These are phyloP conservation scores for Melitaea cinxia DNA, from an alignment of 1,140 invertebrate species.

Conservation along the genomic window DNA sequence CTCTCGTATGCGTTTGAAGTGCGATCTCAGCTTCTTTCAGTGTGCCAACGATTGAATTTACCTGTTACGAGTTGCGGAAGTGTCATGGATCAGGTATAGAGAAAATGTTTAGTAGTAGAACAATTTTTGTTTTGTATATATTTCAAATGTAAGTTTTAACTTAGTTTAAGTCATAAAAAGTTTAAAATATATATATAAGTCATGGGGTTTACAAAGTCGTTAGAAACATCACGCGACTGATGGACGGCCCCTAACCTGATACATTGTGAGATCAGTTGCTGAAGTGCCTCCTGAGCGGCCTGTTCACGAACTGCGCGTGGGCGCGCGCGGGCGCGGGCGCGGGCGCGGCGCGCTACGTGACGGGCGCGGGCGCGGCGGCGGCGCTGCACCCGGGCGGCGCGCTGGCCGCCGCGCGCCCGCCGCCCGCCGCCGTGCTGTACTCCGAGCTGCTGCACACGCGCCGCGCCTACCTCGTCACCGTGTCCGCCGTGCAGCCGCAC, in stretches of 20 bases:
- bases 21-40: slow-evolving; percentile 89
- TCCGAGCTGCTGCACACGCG: slow-evolving; percentile 94
- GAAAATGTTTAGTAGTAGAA: too few relatives aligned
- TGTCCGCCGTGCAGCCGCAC: slow-evolving; percentile 87
- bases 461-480: slow-evolving; percentile 90
- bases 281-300: slow-evolving; percentile 90
- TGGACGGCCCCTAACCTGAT: too few relatives aligned
- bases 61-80: slow-evolving; percentile 88
- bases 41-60: slow-evolving; percentile 88
- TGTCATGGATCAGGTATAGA: slow-evolving; percentile 86
- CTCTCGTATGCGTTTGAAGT: slow-evolving; percentile 92
- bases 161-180: too few relatives aligned
- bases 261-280: slow-evolving; percentile 83
- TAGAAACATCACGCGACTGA: too few relatives aligned
- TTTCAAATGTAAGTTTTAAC: not conserved
- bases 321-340: slow-evolving; percentile 81
- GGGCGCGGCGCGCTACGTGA: slow-evolving; percentile 58
- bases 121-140: too few relatives aligned
- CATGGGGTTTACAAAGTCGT: too few relatives aligned
- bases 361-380: slow-evolving; percentile 54
- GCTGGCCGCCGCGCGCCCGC: slow-evolving; percentile 84
- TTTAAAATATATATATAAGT: too few relatives aligned
- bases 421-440: slow-evolving; percentile 92
- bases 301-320: slow-evolving; percentile 96
- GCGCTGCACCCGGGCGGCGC: slow-evolving; percentile 92